Percentiles rank a stretch among this genome's conserved stretches.
Conservation (phyloP, 2,797 vertebrate species). For the Petrocephalus sullivani region DNA sequence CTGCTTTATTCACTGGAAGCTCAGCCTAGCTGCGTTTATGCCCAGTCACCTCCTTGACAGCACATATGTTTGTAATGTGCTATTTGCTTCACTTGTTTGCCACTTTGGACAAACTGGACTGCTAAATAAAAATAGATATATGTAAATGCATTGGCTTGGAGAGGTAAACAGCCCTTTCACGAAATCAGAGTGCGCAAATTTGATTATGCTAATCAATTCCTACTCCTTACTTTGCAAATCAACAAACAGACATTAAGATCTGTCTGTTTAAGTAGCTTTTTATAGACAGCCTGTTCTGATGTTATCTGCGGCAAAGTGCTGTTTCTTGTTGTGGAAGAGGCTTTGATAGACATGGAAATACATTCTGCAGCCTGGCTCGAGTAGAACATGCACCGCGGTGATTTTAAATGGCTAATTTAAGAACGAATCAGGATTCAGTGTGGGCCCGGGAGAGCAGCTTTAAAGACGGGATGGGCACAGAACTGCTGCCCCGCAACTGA, state of each 20-base stretch:
- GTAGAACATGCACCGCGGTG: background rate
- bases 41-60: background rate
- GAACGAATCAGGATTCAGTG: background rate
- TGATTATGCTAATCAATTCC: slow-evolving; percentile 2
- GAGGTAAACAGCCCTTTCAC: background rate
- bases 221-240: background rate
- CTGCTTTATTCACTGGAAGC: background rate
- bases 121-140: background rate
- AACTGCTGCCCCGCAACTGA: background rate
- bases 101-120: background rate
- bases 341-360: slow-evolving; percentile 35
- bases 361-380: slow-evolving; percentile 35
- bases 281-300: background rate
- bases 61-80: background rate
- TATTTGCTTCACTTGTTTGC: background rate
- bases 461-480: background rate
- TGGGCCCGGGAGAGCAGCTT: background rate
- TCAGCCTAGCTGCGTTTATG: background rate
- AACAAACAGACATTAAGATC: background rate
- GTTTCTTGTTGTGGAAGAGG: slow-evolving; percentile 31
- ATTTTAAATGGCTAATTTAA: slow-evolving; percentile 5
- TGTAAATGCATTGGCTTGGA: background rate
- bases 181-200: slow-evolving; percentile 6
- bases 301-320: background rate
- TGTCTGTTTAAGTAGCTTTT: background rate